These are phyloP conservation scores for Tangara arthus DNA, from an alignment of 2,797 vertebrate species.

Conservation along the genomic window DNA sequence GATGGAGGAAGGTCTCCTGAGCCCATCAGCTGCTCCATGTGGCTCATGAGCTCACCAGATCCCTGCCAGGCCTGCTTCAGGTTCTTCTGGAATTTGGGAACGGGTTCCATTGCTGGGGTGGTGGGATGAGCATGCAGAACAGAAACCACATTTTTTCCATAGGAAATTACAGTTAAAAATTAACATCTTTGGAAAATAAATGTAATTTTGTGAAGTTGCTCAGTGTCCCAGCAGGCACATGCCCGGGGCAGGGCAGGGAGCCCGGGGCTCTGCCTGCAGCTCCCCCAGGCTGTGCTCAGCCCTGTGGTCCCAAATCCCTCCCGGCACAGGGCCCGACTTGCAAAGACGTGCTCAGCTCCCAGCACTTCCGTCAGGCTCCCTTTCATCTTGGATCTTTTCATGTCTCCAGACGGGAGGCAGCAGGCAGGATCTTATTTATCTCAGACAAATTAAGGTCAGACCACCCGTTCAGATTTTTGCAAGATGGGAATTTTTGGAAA, in stretches of 20 bases:
- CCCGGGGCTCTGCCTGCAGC: not conserved
- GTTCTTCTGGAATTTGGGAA: not conserved
- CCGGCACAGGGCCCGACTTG: fast-evolving
- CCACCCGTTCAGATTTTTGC: not conserved
- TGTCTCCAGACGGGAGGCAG: not conserved
- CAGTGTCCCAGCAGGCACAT: not conserved
- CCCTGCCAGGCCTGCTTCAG: not conserved
- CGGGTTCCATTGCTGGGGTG: not conserved
- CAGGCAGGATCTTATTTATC: not conserved
- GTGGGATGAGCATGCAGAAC: not conserved
- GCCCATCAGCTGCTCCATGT: fast-evolving
- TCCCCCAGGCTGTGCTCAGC: not conserved
- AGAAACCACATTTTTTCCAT: not conserved
- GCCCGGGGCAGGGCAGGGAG: not conserved
- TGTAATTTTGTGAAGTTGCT: not conserved
- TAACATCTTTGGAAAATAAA: not conserved
- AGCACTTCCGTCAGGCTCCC: not conserved
- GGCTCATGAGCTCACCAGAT: not conserved
- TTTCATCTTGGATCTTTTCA: not conserved
- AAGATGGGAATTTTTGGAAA: not conserved
- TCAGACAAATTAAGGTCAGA: conserved; percentile 14
- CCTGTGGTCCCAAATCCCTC: not conserved
- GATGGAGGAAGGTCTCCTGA: not conserved
- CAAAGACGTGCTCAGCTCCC: not conserved
- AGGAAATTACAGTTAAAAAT: not conserved